phyloP scores from a whole-genome alignment of 2,888 invertebrate genomes.

The Blomia tropicalis region DNA sequence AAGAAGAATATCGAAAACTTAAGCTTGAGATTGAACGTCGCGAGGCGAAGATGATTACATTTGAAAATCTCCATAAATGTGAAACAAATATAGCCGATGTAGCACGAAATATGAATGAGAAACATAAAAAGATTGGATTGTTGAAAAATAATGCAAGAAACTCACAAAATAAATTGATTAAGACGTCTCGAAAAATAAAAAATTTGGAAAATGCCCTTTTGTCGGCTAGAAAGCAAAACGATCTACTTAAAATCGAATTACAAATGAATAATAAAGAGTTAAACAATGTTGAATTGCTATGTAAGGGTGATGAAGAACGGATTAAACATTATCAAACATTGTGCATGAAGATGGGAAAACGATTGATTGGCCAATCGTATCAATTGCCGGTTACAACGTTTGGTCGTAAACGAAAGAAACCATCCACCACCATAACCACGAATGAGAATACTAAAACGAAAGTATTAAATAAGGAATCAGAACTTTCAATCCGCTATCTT shows the following conservation, averaged over 20 bases:
- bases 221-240: background rate
- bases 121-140: background rate
- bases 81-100: background rate
- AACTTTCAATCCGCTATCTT: background rate
- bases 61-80: background rate
- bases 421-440: background rate
- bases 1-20: conserved; percentile 20
- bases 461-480: background rate
- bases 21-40: conserved; percentile 22
- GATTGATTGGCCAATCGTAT: background rate
- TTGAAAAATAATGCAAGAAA: background rate
- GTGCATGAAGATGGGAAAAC: conserved; percentile 5
- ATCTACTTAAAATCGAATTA: background rate
- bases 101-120: background rate
- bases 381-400: background rate
- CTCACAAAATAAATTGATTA: background rate
- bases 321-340: background rate
- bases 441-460: background rate
- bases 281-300: background rate
- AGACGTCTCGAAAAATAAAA: background rate
- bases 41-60: background rate
- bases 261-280: background rate
- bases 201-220: background rate
- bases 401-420: background rate
- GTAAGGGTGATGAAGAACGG: background rate